Base-by-base conservation (phyloP, 2,797 vertebrate species). In the Rhynchotus rufescens region DNA sequence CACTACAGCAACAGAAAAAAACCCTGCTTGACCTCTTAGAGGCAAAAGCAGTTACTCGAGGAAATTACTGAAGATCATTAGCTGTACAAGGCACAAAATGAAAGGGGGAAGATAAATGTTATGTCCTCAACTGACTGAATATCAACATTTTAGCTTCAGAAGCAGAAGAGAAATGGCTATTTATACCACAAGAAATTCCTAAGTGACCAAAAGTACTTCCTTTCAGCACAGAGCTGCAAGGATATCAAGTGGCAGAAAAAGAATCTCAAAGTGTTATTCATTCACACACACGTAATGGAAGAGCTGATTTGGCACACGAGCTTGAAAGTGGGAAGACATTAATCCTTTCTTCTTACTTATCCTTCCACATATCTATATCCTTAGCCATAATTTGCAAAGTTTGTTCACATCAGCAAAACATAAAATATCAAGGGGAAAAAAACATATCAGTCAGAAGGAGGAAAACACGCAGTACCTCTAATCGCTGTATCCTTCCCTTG, bases 401-500 rank as follows among this genome's bases (percentile, higher is more conserved):
- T 75, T 11, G 42, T 57, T 74, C 62, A 68, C 65, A 75, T 14
- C 22, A 84, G 59, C 52, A 57, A 90, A 82, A 72, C 2, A 8
- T 15, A 68, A 40, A 69, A 36, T n/a, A 89, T n/a, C 9, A 51
- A 34, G 73, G 3, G 40, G 40, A 40, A 3, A n/a, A 34, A 38
- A 80, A 77, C 62, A 22, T 25, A 51, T n/a, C 5, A 22, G 64
- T 45, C 56, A 69, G 44, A 85, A 80, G 21, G 22, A 84, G 36
- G 23, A 75, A 92, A 86, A n/a, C 0, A 65, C 15, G 15, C 59
- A 82, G 28, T 97, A 99, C 99, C 99, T 99, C 99, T 80, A 99
- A 98, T 95, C 99, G 98, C 71, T 99, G 99, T 93, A 99, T 99
- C 97, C 99, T 98, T 97, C 99, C 99, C 97, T 99, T 99, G 96